phyloP scores from a whole-genome alignment of 2,888 invertebrate genomes.

The Drosophila barbarae region DNA sequence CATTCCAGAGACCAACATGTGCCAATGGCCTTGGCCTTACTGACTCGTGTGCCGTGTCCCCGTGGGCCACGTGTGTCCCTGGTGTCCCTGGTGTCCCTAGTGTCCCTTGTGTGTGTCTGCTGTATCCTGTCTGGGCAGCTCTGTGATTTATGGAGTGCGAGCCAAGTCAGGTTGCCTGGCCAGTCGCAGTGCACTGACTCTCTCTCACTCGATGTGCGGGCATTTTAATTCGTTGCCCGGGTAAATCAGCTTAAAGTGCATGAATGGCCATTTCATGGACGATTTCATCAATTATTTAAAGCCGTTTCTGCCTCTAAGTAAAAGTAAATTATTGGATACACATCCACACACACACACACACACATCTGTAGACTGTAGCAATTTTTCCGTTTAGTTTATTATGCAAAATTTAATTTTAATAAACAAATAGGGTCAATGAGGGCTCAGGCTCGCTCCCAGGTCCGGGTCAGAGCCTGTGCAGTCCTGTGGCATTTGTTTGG shows the following conservation, averaged over 20 bases:
- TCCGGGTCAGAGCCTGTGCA: background rate
- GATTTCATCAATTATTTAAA: constrained; percentile 60
- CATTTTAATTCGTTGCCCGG: constrained; percentile 36
- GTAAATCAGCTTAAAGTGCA: constrained; percentile 47
- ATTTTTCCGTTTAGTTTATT: constrained; percentile 56
- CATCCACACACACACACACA: constrained; percentile 1
- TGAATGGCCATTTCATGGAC: constrained; percentile 44
- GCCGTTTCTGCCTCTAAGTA: constrained; percentile 17
- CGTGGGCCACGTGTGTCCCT: background rate
- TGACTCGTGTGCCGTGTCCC: constrained; percentile 7
- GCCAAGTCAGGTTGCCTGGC: background rate
- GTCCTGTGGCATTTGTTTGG: constrained; percentile 13
- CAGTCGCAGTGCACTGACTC: constrained; percentile 12
- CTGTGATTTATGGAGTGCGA: constrained; percentile 39
- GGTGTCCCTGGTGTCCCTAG: background rate
- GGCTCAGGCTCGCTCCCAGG: background rate
- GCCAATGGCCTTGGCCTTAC: constrained; percentile 42
- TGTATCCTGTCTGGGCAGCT: constrained; percentile 22
- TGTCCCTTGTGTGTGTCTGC: background rate
- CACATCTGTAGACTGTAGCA: constrained; percentile 2
- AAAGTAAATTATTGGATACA: constrained; percentile 28
- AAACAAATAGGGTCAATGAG: constrained; percentile 49
- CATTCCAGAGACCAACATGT: background rate
- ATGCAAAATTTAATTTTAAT: constrained; percentile 69
- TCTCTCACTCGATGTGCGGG: constrained; percentile 9